phyloP scores from a whole-genome alignment of 2,888 invertebrate species.

The Spicauda simplicius region DNA sequence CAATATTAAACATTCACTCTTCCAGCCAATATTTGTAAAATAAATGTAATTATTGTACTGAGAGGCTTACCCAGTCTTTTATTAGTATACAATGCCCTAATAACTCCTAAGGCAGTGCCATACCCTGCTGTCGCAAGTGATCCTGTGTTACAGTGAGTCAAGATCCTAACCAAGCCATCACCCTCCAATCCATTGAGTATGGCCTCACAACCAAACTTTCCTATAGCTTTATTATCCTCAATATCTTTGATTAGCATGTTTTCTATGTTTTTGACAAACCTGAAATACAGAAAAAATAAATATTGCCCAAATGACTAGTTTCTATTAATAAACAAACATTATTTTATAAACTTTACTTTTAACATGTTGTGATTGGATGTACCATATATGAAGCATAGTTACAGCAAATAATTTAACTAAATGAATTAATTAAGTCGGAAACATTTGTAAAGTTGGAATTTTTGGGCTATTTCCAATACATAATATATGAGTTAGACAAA shows the following conservation, averaged over 20 bases:
- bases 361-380: too few species aligned
- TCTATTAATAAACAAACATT: neutral
- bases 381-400: too few species aligned
- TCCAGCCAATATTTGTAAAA: too few species aligned
- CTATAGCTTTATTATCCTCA: conserved; percentile 94
- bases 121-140: conserved; percentile 98
- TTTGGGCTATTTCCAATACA: too few species aligned
- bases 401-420: neutral
- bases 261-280: conserved; percentile 91
- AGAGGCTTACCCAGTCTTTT: conserved; percentile 87
- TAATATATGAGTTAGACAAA: too few species aligned
- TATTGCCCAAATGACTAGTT: neutral
- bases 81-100: conserved; percentile 90
- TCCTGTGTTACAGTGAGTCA: conserved; percentile 99
- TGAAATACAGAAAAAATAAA: conserved; percentile 61
- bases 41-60: neutral
- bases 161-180: conserved; percentile 88
- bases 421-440: too few species aligned
- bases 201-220: conserved; percentile 91
- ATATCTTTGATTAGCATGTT: conserved; percentile 94
- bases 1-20: too few species aligned
- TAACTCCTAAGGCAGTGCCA: conserved; percentile 98
- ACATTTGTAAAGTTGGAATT: too few species aligned
- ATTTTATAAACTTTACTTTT: neutral
- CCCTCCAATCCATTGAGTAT: conserved; percentile 86